Base-by-base conservation (phyloP, 2,113 vertebrate species). In the Ctenomys sociabilis region DNA sequence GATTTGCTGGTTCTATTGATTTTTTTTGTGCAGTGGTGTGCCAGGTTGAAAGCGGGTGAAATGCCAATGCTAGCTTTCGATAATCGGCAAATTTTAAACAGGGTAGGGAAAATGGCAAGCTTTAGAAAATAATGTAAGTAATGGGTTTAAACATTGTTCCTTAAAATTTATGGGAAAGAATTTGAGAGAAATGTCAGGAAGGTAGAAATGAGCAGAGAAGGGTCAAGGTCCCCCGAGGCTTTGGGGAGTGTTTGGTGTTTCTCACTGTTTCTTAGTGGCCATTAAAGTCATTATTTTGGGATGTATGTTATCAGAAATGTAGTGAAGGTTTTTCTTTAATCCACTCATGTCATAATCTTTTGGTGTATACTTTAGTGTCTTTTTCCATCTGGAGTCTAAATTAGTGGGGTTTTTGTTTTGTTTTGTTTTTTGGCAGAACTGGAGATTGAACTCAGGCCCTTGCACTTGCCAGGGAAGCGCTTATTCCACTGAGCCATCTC, bases 211-310 rank as follows among this genome's bases (percentile, higher is more conserved):
- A 90, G 2, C 28, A 82, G 5, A 30, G 89, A 32, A 24, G 30
- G 49, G 1, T 21, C 1, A 8, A 59, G 3, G 13, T 93, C 3
- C 54, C 11, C 40, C 24, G 24, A 32, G 13, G 9, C 37, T 77
- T 75, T 21, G 28, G 16, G 82, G 9, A 63, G 37, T 54, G 19
- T 80, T 80, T 4, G 52, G 22, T 40, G 1, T 73, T 85, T 84
- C 37, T 26, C 45, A 45, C 13, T 16, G 4, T 57, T 86, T 81
- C 28, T 40, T 19, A 3, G 66, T 30, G 28, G 3, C 9, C 24
- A 85, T 82, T 81, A 93, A 84, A 96, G 28, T 68, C n/a, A 57
- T 59, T 96, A 32, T 88, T 95, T 75, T 82, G 10, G 81, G 45
- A 83, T 88, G 57, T 52, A 37, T 88, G 24, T 9, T 75, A 73